Evolutionary conservation across 2,888 invertebrate genomes (phyloP).

Genomic region (Lithodes maja): DNA sequence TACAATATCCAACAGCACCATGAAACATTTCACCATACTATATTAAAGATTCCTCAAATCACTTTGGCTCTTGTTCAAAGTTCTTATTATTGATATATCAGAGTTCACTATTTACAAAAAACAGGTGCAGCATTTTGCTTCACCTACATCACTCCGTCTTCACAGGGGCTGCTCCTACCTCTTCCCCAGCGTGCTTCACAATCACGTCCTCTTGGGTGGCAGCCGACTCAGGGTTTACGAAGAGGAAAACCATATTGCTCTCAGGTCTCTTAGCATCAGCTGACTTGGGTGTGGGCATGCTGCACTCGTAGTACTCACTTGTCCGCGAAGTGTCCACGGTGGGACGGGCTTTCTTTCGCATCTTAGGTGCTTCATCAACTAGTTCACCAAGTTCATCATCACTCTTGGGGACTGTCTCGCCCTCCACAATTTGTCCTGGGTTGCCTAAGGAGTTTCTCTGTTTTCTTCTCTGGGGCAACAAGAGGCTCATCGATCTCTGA

Average conservation of each 20-base stretch:
- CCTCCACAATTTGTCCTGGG: constrained; percentile 6
- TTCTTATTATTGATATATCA: neutral
- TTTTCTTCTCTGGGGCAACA: constrained; percentile 1
- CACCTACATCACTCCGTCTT: neutral
- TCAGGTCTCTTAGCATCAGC: constrained; percentile 26
- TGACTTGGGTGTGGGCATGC: constrained; percentile 55
- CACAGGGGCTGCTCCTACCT: neutral
- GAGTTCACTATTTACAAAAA: neutral
- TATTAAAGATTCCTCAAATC: neutral
- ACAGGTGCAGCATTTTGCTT: neutral
- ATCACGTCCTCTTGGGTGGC: constrained; percentile 32
- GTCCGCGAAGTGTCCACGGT: constrained; percentile 47
- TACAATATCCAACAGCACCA: too few species aligned
- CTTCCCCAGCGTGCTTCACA: constrained; percentile 36
- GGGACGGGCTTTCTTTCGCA: constrained; percentile 36
- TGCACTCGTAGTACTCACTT: constrained; percentile 55
- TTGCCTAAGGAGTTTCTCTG: constrained; percentile 2
- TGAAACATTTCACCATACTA: too few species aligned
- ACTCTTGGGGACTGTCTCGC: neutral
- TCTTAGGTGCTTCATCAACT: neutral
- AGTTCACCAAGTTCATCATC: neutral
- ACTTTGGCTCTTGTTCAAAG: neutral
- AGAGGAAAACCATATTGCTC: constrained; percentile 56
- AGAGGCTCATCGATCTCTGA: constrained; percentile 17
- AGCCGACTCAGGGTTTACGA: constrained; percentile 49